Evolutionary conservation across 2,113 vertebrate genomes (phyloP).

Genomic region (Myocastor coypus): DNA sequence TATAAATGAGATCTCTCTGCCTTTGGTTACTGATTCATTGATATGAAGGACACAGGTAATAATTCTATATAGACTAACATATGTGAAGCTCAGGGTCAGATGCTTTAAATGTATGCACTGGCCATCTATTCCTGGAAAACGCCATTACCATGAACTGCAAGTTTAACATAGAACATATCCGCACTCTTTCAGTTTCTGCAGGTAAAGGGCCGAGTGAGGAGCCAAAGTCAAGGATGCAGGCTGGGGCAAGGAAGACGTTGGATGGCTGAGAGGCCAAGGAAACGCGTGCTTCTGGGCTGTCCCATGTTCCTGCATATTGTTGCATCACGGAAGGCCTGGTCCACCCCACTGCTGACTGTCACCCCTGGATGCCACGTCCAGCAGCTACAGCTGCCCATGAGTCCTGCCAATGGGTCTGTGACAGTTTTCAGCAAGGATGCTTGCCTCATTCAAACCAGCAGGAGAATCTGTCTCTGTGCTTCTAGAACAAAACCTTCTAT

Average conservation of each 20-base stretch:
- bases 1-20: neutral
- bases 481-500: neutral
- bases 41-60: neutral
- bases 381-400: neutral
- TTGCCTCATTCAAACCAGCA: neutral
- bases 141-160: neutral
- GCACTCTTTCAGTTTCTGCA: neutral
- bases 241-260: neutral
- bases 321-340: neutral
- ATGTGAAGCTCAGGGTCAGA: neutral
- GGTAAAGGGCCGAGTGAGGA: neutral
- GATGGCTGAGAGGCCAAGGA: neutral
- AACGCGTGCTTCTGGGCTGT: neutral
- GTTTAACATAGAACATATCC: neutral
- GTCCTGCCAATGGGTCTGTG: no score
- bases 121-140: neutral
- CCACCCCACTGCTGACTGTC: neutral
- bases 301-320: neutral
- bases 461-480: neutral
- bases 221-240: neutral
- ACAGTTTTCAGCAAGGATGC: neutral
- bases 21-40: neutral
- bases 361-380: fast-evolving
- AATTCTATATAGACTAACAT: neutral
- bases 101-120: neutral